Evolutionary conservation across 2,888 invertebrate species (phyloP).

Genomic region (Nymphalis urticae): DNA sequence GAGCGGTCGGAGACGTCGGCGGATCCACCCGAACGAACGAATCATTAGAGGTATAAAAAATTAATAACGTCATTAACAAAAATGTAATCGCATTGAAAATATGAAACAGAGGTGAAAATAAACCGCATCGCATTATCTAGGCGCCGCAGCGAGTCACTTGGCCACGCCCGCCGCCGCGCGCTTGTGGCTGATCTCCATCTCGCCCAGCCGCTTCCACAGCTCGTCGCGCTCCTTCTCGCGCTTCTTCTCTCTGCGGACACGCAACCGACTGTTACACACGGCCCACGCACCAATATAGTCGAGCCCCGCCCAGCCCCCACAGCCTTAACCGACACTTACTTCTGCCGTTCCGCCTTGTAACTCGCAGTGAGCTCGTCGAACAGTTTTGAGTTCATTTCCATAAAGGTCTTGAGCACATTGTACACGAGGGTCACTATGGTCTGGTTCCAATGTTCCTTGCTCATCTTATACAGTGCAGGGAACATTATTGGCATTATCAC

Average conservation of each 20-base stretch:
- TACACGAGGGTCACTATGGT: slow-evolving; percentile 99
- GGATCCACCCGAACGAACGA: slow-evolving; percentile 56
- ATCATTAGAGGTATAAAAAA: slow-evolving; percentile 69
- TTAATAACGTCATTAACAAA: slow-evolving; percentile 78
- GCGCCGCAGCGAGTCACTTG: slow-evolving; percentile 80
- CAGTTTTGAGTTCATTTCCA: slow-evolving; percentile 99
- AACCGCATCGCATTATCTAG: slow-evolving; percentile 71
- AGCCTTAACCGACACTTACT: slow-evolving; percentile 83
- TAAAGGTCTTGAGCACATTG: slow-evolving; percentile 99
- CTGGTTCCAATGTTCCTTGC: slow-evolving; percentile 99
- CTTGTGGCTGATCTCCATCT: slow-evolving; percentile 90
- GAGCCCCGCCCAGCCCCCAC: not conserved
- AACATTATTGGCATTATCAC: slow-evolving; percentile 99
- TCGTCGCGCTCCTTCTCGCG: slow-evolving; percentile 97
- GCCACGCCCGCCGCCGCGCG: slow-evolving; percentile 65
- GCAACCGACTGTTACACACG: slow-evolving; percentile 1
- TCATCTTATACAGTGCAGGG: slow-evolving; percentile 98
- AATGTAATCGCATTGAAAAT: slow-evolving; percentile 79
- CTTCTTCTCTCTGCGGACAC: slow-evolving; percentile 89
- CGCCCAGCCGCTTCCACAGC: slow-evolving; percentile 97
- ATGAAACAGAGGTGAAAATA: slow-evolving; percentile 76
- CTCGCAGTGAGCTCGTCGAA: slow-evolving; percentile 99
- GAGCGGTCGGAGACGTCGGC: slow-evolving; percentile 40
- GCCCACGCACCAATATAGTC: slow-evolving; percentile 4
- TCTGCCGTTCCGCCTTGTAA: slow-evolving; percentile 99